Evolutionary conservation across 2,888 invertebrate genomes (phyloP), one percentile per base, ranked within the genome.

Genomic region (Sinhomidia bicolor): DNA sequence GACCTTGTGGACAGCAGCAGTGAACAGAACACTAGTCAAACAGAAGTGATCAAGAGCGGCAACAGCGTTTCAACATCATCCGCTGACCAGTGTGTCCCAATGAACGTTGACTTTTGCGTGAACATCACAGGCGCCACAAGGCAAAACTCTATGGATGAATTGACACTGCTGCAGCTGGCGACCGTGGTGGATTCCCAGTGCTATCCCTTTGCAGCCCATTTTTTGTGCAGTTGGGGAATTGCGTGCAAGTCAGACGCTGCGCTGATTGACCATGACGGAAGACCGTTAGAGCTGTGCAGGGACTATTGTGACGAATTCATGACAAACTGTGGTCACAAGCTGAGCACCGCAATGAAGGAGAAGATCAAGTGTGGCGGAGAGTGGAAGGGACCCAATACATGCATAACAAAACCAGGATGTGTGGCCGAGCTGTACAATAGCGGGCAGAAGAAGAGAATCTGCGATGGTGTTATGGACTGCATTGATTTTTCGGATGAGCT

Each of bases 391-490:
- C 94, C 95, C 4, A 96, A 95, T 7, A 95, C 96, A 9, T 98
- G 98, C 93, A 95, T 95, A 68, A 95, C 96, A 2, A 97, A 97
- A 94, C 97, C 97, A 92, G 96, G 96, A 89, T 98, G 98, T 93
- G 96, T 96, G 0, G 95, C 95, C 74, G 95, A 96, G 80, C 94
- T 98, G 83, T 96, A 97, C 92, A 95, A 95, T 36, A 95, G 96
- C 91, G 97, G 97, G 0, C 94, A 97, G 89, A 96, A 96, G 0
- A 95, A 96, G 0, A 95, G 97, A 74, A 95, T 97, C 47, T 98
- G 98, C 93, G 98, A 98, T 93, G 98, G 98, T 17, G 95, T 96
- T 44, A 96, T 97, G 14, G 98, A 98, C 93, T 98, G 98, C 41
- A 80, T 84, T 10, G 89, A 90, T 47, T 90, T 90, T 44, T 88